Percentiles rank a stretch among this genome's conserved stretches.
Evolutionary conservation across 2,797 vertebrate species (phyloP).

Genomic region (Adelosebastes latens): DNA sequence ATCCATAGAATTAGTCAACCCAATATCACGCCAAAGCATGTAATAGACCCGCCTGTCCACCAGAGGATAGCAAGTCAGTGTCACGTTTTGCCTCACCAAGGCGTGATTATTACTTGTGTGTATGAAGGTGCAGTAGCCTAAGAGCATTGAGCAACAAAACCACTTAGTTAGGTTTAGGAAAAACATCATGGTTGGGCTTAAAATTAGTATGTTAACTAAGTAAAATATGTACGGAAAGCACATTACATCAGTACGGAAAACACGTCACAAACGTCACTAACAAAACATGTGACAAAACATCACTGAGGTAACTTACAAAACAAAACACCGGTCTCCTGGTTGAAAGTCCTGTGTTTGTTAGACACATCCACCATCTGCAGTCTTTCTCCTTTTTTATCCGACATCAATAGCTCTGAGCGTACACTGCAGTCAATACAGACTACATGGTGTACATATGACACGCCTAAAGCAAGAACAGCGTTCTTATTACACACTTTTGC

Average conservation of each 20-base stretch:
- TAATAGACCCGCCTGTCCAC: background rate
- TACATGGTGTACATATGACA: too few relatives aligned
- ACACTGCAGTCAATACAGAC: too few relatives aligned
- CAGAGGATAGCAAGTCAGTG: background rate
- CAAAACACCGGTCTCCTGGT: background rate
- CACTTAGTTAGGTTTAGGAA: background rate
- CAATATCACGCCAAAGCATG: background rate
- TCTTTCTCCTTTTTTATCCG: background rate
- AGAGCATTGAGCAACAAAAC: background rate
- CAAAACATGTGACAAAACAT: too few relatives aligned
- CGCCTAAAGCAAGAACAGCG: background rate
- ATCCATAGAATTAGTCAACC: too few relatives aligned
- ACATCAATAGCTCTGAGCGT: background rate
- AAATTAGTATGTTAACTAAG: accelerated
- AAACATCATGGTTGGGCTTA: background rate
- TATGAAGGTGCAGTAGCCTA: too few relatives aligned
- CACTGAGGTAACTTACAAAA: background rate
- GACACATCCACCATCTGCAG: background rate
- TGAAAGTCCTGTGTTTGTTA: background rate
- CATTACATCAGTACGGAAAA: too few relatives aligned
- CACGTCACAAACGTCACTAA: too few relatives aligned
- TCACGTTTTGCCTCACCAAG: accelerated
- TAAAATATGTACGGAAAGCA: background rate
- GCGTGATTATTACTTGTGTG: too few relatives aligned
- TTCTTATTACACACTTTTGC: background rate